These are phyloP conservation scores for Tryphoninae sp. DNA, from an alignment of 2,888 invertebrate species.

Conservation along the genomic window DNA sequence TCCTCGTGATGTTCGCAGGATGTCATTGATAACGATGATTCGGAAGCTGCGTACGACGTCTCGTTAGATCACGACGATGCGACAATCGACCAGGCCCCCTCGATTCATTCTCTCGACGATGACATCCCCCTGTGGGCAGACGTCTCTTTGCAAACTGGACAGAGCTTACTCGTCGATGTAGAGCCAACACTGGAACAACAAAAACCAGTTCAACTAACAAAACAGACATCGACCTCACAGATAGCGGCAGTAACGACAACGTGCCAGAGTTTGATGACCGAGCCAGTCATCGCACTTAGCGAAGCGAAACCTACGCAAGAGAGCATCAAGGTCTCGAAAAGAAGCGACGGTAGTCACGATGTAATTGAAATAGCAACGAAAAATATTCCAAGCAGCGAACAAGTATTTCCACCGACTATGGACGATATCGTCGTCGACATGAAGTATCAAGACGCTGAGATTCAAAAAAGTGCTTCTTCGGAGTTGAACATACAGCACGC, in stretches of 20 bases:
- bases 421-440: slow-evolving; percentile 88
- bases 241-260: slow-evolving; percentile 67
- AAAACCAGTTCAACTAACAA: slow-evolving; percentile 73
- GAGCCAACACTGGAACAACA: slow-evolving; percentile 60
- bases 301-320: slow-evolving; percentile 73
- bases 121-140: slow-evolving; percentile 76
- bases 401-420: slow-evolving; percentile 68
- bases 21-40: slow-evolving; percentile 66
- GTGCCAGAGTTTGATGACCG: slow-evolving; percentile 71
- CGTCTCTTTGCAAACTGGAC: slow-evolving; percentile 79
- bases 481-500: slow-evolving; percentile 88
- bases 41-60: slow-evolving; percentile 65
- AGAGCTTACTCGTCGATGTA: slow-evolving; percentile 74
- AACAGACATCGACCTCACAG: slow-evolving; percentile 76
- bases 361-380: slow-evolving; percentile 80
- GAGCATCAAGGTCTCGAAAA: slow-evolving; percentile 77
- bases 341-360: slow-evolving; percentile 77
- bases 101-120: slow-evolving; percentile 74
- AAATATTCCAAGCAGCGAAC: slow-evolving; percentile 69
- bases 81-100: slow-evolving; percentile 78
- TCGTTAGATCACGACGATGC: slow-evolving; percentile 72
- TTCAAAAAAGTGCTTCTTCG: slow-evolving; percentile 83
- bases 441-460: slow-evolving; percentile 85
- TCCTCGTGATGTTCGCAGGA: slow-evolving; percentile 69
- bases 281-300: slow-evolving; percentile 58